phyloP scores from a whole-genome alignment of 2,797 vertebrate species.

The Chaetophractus vellerosus region DNA sequence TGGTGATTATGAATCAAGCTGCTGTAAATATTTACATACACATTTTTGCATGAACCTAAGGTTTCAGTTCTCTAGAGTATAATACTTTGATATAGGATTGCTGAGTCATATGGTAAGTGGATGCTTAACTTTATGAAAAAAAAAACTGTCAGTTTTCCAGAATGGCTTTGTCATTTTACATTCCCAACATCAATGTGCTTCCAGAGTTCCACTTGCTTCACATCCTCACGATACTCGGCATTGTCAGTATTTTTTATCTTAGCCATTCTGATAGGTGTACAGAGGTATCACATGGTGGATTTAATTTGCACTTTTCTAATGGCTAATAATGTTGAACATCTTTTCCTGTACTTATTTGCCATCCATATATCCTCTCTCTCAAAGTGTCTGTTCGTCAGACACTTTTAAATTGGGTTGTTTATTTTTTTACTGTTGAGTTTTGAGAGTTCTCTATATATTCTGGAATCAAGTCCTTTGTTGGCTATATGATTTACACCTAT shows the following conservation, averaged over 20 bases:
- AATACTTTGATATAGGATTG: not conserved
- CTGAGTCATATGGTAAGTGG: not conserved
- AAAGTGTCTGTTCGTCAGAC: not conserved
- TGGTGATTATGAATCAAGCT: slow-evolving; percentile 8
- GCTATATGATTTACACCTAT: not conserved
- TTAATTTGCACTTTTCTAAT: not conserved
- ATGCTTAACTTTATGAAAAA: not conserved
- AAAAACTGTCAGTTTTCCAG: not conserved
- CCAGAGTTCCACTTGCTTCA: not conserved
- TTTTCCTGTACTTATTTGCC: not conserved
- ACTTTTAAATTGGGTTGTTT: not conserved
- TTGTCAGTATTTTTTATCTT: not conserved
- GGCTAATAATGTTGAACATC: not conserved
- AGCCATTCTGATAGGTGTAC: not conserved
- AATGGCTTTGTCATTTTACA: not conserved
- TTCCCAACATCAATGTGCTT: not conserved
- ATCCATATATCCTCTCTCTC: not conserved
- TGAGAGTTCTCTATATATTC: not conserved
- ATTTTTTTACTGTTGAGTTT: slow-evolving; percentile 29
- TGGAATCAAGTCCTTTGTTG: not conserved
- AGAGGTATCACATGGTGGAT: not conserved
- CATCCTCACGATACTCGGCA: not conserved
- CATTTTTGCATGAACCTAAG: not conserved
- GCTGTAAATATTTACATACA: not conserved
- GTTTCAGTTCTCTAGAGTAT: slow-evolving; percentile 32